Evolutionary conservation across 2,797 vertebrate genomes (phyloP), one percentile per base, ranked within the genome.

Genomic region (Enteromius thamalakanensis): DNA sequence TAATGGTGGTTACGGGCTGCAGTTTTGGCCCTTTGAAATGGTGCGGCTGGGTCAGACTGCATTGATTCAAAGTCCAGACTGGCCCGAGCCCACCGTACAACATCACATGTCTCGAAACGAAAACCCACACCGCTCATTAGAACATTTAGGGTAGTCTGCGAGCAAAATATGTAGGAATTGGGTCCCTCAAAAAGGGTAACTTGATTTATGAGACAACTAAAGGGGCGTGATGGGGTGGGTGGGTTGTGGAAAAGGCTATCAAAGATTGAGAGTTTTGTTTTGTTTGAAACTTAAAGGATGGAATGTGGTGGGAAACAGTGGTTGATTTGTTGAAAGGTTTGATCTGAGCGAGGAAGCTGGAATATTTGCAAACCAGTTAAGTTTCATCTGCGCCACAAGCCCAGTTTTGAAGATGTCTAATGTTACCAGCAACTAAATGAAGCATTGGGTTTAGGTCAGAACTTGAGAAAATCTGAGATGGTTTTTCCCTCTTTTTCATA

Each of bases 11-110:
- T 86, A 84, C 23, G 87, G 86, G 78, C 82, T 84, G 81, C 79
- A 87, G 92, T 94, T 92, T 86, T 88, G 86, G 87, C 82, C 82
- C 93, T 94, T 94, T 94, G 92, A 95, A 95, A 92, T 91, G 71
- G 70, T 77, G 81, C 87, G 83, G 81, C 84, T 84, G 51, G 84
- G 82, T 87, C 89, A 87, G 89, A 90, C 87, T 88, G 79, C 84
- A 78, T 72, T 89, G 84, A 90, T 87, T 90, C 89, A 90, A 87
- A 87, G 84, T 74, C 86, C 89, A 90, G 90, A 89, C 86, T n/a
- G 37, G 81, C 87, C 34, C 42, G 62, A 83, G 64, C 81, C 78
- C 79, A 87, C 82, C 49, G 42, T 68, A 82, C 83, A 79, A 80
- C 82, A 83, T 90, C 79, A 84, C 84, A 86, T 83, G 87, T 85